Conservation (phyloP, 2,113 vertebrate genomes). For the Columba janthina region DNA sequence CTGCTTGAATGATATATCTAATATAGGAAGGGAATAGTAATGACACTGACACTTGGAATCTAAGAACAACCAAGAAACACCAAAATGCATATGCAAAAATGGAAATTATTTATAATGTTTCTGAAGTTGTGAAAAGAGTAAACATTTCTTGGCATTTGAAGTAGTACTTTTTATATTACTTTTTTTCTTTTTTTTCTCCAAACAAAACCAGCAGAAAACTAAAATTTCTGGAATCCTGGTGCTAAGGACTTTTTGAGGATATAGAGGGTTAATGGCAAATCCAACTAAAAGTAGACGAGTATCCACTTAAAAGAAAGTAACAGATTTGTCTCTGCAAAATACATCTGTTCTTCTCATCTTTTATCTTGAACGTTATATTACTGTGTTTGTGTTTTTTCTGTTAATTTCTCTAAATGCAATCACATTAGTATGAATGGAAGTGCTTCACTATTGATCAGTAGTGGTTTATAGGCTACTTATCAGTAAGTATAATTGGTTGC, state of each 20-base stretch:
- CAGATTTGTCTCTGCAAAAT: not conserved
- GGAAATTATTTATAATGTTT: not conserved
- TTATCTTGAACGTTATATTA: not conserved
- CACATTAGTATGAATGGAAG: not conserved
- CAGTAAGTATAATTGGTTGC: not conserved
- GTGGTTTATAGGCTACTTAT: not conserved
- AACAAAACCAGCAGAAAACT: not conserved
- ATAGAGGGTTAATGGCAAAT: not conserved
- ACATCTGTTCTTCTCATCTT: not conserved
- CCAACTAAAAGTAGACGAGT: not conserved
- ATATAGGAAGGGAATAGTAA: not conserved
- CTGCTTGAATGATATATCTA: not conserved
- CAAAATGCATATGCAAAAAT: not conserved
- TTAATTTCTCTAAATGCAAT: not conserved
- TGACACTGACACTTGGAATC: not conserved
- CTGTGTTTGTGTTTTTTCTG: not conserved
- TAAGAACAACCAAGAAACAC: not conserved
- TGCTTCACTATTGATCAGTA: not conserved
- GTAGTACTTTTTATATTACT: not conserved
- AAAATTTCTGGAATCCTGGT: not conserved
- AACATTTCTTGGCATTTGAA: not conserved
- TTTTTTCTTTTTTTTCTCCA: not conserved
- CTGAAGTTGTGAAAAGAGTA: not conserved
- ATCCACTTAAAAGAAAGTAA: not conserved
- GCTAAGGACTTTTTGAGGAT: not conserved